A percentile compares a stretch with the other conserved stretches of the same genome.
Evolutionary conservation across 2,113 vertebrate genomes (phyloP).

Genomic region (Aspiorhynchus laticeps): DNA sequence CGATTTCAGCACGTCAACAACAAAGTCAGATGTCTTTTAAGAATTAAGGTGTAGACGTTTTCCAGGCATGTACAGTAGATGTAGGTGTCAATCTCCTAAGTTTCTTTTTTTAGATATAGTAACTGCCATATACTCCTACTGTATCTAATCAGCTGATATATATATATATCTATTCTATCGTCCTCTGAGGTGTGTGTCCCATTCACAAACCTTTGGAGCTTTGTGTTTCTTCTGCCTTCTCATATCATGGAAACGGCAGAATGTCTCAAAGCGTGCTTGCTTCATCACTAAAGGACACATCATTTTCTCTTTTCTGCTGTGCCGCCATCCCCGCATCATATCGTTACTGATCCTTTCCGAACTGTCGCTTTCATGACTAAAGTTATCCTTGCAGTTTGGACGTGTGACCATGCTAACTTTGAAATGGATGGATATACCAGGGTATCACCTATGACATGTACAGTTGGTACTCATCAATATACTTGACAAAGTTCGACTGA

Average conservation of each 20-base stretch:
- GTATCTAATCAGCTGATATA: neutral
- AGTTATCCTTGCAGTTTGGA: conserved; percentile 66
- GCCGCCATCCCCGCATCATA: conserved; percentile 66
- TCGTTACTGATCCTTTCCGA: conserved; percentile 51
- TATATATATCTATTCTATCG: conserved; percentile 48
- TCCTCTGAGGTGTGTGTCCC: conserved; percentile 76
- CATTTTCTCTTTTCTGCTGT: conserved; percentile 46
- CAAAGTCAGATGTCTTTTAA: conserved; percentile 24
- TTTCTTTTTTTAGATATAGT: neutral
- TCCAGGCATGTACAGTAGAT: conserved; percentile 43
- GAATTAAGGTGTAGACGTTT: conserved; percentile 68
- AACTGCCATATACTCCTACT: neutral
- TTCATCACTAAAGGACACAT: conserved; percentile 31
- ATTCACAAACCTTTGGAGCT: conserved; percentile 18
- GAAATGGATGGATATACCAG: conserved; percentile 65
- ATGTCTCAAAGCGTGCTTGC: conserved; percentile 58
- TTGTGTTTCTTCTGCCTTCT: neutral
- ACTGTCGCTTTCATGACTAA: conserved; percentile 59
- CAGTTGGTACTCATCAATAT: conserved; percentile 58
- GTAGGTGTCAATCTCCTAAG: neutral
- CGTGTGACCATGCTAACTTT: conserved; percentile 66
- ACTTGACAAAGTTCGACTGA: conserved; percentile 78
- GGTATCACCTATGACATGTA: conserved; percentile 60
- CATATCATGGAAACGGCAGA: conserved; percentile 72
- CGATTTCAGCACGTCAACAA: neutral